These are phyloP conservation scores for Peromyscus leucopus DNA, from an alignment of 2,113 vertebrate species.

Conservation along the genomic window DNA sequence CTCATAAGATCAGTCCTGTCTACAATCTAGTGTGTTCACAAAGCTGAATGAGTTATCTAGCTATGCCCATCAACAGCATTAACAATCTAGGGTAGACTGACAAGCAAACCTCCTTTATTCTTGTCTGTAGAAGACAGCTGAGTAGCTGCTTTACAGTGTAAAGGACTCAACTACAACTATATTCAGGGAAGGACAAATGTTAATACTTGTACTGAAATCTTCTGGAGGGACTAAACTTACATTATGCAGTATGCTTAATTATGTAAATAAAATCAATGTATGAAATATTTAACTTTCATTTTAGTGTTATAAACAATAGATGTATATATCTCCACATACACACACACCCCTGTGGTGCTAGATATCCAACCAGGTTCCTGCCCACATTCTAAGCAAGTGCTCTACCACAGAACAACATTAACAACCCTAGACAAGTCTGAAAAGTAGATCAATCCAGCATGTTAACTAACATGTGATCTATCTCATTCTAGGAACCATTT, in stretches of 20 bases:
- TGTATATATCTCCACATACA: not conserved
- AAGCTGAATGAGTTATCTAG: not conserved
- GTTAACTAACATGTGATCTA: not conserved
- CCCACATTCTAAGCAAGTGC: no score
- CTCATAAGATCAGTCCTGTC: not conserved
- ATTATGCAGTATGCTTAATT: not conserved
- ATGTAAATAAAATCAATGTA: slow-evolving; percentile 36
- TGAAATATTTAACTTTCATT: not conserved
- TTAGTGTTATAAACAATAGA: not conserved
- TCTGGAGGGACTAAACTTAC: not conserved
- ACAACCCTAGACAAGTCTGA: not conserved
- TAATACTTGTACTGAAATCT: slow-evolving; percentile 21
- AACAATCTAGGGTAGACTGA: not conserved
- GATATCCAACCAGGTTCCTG: not conserved
- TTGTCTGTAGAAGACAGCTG: not conserved
- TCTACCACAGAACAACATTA: no score
- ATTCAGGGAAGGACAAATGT: not conserved
- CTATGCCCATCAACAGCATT: not conserved
- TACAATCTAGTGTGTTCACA: not conserved
- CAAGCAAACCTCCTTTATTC: not conserved
- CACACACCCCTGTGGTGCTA: not conserved
- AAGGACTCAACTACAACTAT: not conserved
- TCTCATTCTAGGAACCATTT: slow-evolving; percentile 8
- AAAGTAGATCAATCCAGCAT: not conserved
- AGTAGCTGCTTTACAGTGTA: not conserved